Evolutionary conservation across 2,797 vertebrate genomes (phyloP).

Genomic region (Pantherophis vulpinus): DNA sequence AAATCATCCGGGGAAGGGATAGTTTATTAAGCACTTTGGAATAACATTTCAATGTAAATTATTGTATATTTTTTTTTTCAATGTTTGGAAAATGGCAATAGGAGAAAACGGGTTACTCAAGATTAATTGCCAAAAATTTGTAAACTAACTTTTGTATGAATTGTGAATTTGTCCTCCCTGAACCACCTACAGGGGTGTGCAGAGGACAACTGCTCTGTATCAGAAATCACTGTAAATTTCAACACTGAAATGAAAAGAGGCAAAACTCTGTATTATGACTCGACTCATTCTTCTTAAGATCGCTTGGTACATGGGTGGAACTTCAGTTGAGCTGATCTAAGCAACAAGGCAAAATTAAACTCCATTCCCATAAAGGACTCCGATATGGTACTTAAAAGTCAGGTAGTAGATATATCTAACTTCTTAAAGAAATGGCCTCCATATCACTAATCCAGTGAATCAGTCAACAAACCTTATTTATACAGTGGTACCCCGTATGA

Average conservation of each 20-base stretch:
- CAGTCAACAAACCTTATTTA: neutral
- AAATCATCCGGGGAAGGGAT: constrained; percentile 80
- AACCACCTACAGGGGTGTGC: constrained; percentile 63
- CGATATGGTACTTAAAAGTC: neutral
- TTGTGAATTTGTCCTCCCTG: constrained; percentile 61
- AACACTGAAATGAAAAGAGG: constrained; percentile 65
- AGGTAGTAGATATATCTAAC: neutral
- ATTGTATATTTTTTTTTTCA: constrained; percentile 84
- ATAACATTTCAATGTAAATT: constrained; percentile 92
- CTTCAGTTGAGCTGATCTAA: neutral
- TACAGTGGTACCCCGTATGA: neutral
- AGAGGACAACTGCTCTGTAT: constrained; percentile 62
- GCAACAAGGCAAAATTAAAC: neutral
- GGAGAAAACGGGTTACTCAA: constrained; percentile 87
- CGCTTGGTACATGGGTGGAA: neutral
- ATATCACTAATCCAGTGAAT: neutral
- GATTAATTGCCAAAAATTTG: constrained; percentile 95
- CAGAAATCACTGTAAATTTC: constrained; percentile 72
- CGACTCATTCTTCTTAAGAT: neutral
- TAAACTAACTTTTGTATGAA: constrained; percentile 87
- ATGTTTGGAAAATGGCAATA: constrained; percentile 84
- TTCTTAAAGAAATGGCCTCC: neutral
- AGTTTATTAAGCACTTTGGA: constrained; percentile 95
- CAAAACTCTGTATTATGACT: constrained; percentile 1
- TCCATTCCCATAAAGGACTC: neutral